Conservation (phyloP, 2,888 invertebrate species). For the Patella ulyssiponensis region DNA sequence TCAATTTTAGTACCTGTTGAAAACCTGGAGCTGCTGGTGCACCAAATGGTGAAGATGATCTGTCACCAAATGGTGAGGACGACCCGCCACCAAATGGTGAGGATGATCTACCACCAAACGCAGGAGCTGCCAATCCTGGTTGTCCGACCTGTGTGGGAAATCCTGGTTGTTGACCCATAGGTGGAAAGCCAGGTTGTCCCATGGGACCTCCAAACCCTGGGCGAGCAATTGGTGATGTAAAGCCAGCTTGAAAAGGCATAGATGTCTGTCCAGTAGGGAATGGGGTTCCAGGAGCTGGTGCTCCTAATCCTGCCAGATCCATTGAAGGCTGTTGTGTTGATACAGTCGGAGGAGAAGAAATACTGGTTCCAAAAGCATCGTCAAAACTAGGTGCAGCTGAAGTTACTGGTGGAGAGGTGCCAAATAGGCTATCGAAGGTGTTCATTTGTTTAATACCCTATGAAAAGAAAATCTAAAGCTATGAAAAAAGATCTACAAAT, state of each 20-base stretch:
- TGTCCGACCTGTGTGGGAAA: constrained; percentile 25
- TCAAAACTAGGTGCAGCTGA: background rate
- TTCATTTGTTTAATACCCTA: constrained; percentile 57
- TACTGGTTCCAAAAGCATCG: no score
- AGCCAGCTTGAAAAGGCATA: constrained; percentile 19
- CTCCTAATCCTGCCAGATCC: constrained; percentile 36
- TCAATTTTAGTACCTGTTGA: background rate
- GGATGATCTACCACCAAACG: constrained; percentile 2
- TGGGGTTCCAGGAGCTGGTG: constrained; percentile 14
- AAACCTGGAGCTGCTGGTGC: constrained; percentile 21
- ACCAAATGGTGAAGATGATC: constrained; percentile 16
- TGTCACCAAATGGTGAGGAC: constrained; percentile 10
- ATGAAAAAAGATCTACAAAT: background rate
- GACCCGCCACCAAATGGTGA: constrained; percentile 22
- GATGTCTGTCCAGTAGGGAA: constrained; percentile 23
- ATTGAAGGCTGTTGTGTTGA: constrained; percentile 37
- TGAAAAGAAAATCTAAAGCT: background rate
- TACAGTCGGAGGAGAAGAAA: background rate
- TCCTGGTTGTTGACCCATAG: no score
- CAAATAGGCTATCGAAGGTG: constrained; percentile 54
- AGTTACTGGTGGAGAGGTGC: constrained; percentile 30
- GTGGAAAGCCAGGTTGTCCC: no score
- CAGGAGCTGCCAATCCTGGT: constrained; percentile 16
- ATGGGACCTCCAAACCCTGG: constrained; percentile 20
- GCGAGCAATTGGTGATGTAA: constrained; percentile 36